phyloP scores from a whole-genome alignment of 2,888 invertebrate genomes.

The Notodonta dromedarius region DNA sequence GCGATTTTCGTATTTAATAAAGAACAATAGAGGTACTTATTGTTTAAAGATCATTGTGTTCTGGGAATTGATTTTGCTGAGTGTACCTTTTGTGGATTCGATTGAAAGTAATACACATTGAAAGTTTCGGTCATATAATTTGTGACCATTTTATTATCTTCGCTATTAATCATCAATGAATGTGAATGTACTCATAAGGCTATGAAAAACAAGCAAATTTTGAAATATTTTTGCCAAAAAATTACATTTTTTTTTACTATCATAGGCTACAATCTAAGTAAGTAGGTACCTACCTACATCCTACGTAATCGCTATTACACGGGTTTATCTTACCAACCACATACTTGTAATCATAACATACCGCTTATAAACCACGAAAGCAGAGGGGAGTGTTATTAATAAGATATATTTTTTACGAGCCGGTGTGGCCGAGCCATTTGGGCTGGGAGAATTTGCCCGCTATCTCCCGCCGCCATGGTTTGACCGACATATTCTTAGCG shows the following conservation, averaged over 20 bases:
- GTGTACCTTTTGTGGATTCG: background rate
- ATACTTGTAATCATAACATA: background rate
- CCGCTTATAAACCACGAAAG: conserved; percentile 23
- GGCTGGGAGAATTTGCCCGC: conserved; percentile 59
- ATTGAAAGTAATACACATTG: background rate
- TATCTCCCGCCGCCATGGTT: conserved; percentile 73
- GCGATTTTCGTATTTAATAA: conserved; percentile 63
- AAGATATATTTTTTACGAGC: conserved; percentile 54
- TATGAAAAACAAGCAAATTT: no score
- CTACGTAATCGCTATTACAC: no score
- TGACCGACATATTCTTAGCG: conserved; percentile 82
- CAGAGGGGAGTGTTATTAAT: conserved; percentile 42
- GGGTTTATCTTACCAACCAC: background rate
- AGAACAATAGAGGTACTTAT: conserved; percentile 45
- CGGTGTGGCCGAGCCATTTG: conserved; percentile 50
- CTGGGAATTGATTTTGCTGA: conserved; percentile 39
- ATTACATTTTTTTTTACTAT: no score
- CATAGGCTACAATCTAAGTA: no score
- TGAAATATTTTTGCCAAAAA: no score
- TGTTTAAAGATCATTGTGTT: conserved; percentile 41
- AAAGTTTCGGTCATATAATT: no score
- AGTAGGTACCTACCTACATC: no score
- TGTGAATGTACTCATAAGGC: no score
- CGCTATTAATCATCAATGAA: no score
- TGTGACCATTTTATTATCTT: no score